Conservation (phyloP, 2,888 invertebrate genomes). For the Corbicula japonica region DNA sequence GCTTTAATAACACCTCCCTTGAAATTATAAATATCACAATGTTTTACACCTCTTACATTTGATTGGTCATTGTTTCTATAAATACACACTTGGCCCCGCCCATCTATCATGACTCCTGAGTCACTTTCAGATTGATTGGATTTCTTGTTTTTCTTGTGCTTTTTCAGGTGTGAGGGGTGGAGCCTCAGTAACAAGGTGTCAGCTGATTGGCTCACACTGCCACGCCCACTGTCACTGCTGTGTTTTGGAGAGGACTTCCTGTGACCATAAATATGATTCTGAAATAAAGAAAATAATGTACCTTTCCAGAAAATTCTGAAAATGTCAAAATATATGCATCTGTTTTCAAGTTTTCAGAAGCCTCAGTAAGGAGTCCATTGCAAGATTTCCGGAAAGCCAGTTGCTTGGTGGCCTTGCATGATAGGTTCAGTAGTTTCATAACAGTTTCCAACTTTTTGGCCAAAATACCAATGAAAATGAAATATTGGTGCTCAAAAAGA, state of each 20-base stretch:
- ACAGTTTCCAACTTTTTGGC: too few relatives aligned
- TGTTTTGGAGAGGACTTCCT: constrained; percentile 23
- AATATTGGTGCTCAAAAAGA: too few relatives aligned
- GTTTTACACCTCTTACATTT: constrained; percentile 14
- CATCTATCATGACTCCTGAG: constrained; percentile 58
- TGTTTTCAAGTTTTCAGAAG: too few relatives aligned
- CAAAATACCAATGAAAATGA: too few relatives aligned
- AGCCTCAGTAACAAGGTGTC: constrained; percentile 63
- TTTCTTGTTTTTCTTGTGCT: constrained; percentile 45
- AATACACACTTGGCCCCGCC: constrained; percentile 52
- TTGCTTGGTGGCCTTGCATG: too few relatives aligned
- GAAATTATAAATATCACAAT: constrained; percentile 13
- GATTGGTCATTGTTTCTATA: constrained; percentile 30
- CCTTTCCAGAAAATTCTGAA: background rate
- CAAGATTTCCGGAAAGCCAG: too few relatives aligned
- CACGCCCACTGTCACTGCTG: constrained; percentile 66
- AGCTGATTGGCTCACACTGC: constrained; percentile 59
- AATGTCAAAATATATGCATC: too few relatives aligned
- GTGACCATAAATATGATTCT: constrained; percentile 48
- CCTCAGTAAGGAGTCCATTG: too few relatives aligned
- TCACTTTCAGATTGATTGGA: constrained; percentile 59
- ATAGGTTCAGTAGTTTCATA: too few relatives aligned
- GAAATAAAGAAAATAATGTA: constrained; percentile 5
- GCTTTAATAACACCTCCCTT: background rate
- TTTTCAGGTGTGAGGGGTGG: constrained; percentile 56